Percentiles rank a stretch among this genome's conserved stretches.
These are phyloP conservation scores for Eupithecia insigniata DNA, from an alignment of 2,888 invertebrate genomes.

Conservation along the genomic window DNA sequence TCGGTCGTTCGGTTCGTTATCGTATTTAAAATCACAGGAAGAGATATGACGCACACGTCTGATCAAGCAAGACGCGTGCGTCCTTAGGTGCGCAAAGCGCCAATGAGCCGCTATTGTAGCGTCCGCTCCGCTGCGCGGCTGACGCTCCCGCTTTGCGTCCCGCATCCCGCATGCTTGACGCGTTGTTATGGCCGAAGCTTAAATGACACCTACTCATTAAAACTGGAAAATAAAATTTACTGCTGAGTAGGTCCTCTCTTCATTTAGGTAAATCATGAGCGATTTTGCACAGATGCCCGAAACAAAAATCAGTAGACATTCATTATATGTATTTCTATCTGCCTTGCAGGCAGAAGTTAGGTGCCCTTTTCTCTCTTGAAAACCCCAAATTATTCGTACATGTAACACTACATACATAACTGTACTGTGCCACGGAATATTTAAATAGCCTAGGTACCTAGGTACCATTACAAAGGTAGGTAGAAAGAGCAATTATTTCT, in stretches of 20 bases:
- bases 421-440: not conserved
- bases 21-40: too few relatives aligned
- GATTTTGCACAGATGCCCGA: not conserved
- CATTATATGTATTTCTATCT: not conserved
- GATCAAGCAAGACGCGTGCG: too few relatives aligned
- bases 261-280: too few relatives aligned
- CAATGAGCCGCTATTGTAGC: too few relatives aligned
- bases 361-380: not conserved
- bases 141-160: too few relatives aligned
- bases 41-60: too few relatives aligned
- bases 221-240: not conserved
- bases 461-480: not conserved
- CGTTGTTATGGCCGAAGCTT: too few relatives aligned
- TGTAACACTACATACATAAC: not conserved
- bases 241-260: not conserved
- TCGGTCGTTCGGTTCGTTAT: too few relatives aligned
- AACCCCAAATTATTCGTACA: not conserved
- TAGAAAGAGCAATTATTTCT: not conserved
- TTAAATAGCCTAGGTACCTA: too few relatives aligned
- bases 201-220: not conserved
- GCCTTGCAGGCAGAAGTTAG: not conserved
- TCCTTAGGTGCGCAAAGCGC: too few relatives aligned
- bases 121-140: too few relatives aligned
- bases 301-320: not conserved
- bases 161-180: too few relatives aligned